Evolutionary conservation across 2,888 invertebrate genomes (phyloP).

Genomic region (Megaustenia siamemsis): DNA sequence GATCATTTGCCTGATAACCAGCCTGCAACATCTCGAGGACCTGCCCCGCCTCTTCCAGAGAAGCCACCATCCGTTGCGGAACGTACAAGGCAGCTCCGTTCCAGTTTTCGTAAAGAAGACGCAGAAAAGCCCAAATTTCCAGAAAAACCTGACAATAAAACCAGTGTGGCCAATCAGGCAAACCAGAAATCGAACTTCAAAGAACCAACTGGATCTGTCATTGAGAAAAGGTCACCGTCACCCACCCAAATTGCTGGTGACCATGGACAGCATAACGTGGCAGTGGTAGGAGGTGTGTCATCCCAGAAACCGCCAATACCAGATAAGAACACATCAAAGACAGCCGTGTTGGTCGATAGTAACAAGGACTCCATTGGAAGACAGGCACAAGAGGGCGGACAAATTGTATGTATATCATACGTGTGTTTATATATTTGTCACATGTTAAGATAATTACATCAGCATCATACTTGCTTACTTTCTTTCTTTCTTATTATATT

Average conservation of each 20-base stretch:
- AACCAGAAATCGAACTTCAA: conserved; percentile 59
- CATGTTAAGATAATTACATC: background rate
- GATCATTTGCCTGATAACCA: conserved; percentile 27
- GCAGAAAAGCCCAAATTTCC: conserved; percentile 63
- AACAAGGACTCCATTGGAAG: conserved; percentile 49
- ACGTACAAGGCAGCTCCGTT: conserved; percentile 68
- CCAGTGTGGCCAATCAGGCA: conserved; percentile 60
- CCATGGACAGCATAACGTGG: too few species aligned
- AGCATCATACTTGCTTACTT: background rate
- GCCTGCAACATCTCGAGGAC: conserved; percentile 58
- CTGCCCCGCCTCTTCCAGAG: conserved; percentile 73
- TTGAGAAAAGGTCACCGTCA: conserved; percentile 55
- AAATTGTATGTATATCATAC: conserved; percentile 22
- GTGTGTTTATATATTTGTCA: background rate
- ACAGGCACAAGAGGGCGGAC: background rate
- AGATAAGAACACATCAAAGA: conserved; percentile 26
- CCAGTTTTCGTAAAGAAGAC: conserved; percentile 73
- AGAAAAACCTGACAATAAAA: conserved; percentile 58
- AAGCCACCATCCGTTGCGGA: conserved; percentile 75
- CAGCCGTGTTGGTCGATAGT: conserved; percentile 37
- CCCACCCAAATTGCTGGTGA: conserved; percentile 25
- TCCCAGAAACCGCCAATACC: conserved; percentile 40
- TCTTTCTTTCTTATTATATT: too few species aligned
- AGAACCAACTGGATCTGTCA: conserved; percentile 56
- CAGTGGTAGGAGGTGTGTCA: conserved; percentile 34